A percentile compares a stretch with the other conserved stretches of the same genome.
These are phyloP conservation scores for Rhorus exstirpatorius DNA, from an alignment of 2,888 invertebrate species.

Conservation along the genomic window DNA sequence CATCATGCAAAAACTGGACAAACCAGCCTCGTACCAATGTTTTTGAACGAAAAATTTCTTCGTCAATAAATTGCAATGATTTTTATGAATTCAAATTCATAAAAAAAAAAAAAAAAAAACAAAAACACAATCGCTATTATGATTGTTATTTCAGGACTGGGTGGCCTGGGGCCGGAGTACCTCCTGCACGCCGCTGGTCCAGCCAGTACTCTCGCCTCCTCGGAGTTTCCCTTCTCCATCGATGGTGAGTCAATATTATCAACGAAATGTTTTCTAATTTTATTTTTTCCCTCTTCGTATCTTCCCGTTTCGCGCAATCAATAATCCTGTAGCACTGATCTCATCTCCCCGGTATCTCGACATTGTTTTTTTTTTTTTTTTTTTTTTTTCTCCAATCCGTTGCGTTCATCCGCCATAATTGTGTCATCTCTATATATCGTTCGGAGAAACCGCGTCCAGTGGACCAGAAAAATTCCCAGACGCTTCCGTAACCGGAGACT, in stretches of 20 bases:
- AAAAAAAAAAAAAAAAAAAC: not conserved
- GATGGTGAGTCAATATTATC: constrained; percentile 90
- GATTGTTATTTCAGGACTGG: constrained; percentile 80
- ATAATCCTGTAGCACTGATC: constrained; percentile 24
- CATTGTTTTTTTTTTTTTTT: too few species aligned
- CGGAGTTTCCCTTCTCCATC: constrained; percentile 96
- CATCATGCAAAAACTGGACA: not conserved
- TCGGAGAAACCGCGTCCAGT: constrained; percentile 62
- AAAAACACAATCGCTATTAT: not conserved
- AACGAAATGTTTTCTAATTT: not conserved
- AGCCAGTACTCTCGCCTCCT: constrained; percentile 92
- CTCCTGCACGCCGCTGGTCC: constrained; percentile 87
- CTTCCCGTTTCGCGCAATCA: not conserved
- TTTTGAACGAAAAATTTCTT: not conserved
- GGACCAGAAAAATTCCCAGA: constrained; percentile 73
- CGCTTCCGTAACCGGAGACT: constrained; percentile 73
- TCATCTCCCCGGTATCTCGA: constrained; percentile 35
- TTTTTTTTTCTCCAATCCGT: not conserved
- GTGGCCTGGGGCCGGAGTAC: constrained; percentile 85
- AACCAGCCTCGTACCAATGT: too few species aligned
- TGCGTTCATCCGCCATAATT: constrained; percentile 30
- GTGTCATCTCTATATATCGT: constrained; percentile 64
- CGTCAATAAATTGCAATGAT: not conserved
- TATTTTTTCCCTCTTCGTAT: constrained; percentile 16
- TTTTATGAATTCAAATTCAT: too few species aligned